A percentile compares a stretch with the other conserved stretches of the same genome.
Evolutionary conservation across 2,797 vertebrate genomes (phyloP).

Genomic region (Danio tinwini): DNA sequence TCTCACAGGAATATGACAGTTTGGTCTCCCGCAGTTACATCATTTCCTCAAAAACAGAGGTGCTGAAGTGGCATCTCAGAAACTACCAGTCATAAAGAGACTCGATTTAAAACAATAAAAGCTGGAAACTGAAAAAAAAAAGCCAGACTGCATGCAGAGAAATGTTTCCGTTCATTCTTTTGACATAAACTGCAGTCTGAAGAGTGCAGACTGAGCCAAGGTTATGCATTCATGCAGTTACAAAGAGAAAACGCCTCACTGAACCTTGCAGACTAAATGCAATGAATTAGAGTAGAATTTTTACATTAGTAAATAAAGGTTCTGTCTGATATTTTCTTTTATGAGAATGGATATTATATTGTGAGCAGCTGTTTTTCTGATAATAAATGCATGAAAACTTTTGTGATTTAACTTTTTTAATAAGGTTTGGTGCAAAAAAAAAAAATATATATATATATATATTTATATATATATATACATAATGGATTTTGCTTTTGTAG

Average conservation of each 20-base stretch:
- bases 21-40: conserved; percentile 19
- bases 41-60: conserved; percentile 53
- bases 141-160: background rate
- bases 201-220: conserved; percentile 31
- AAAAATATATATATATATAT: too few species aligned
- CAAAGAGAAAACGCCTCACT: conserved; percentile 18
- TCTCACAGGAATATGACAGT: conserved; percentile 16
- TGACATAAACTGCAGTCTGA: background rate
- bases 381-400: background rate
- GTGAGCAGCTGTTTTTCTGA: conserved; percentile 1
- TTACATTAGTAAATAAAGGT: conserved; percentile 21
- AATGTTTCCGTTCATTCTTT: conserved; percentile 8
- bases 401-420: background rate
- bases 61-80: conserved; percentile 34
- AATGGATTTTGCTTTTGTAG: background rate
- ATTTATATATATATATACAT: conserved; percentile 49
- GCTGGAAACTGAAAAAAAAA: conserved; percentile 24
- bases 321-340: conserved; percentile 19
- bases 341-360: conserved; percentile 4
- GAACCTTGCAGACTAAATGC: conserved; percentile 5
- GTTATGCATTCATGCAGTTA: conserved; percentile 25
- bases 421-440: conserved; percentile 24
- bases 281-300: conserved; percentile 20
- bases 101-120: conserved; percentile 74
- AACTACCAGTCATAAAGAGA: conserved; percentile 54